Percentiles rank a stretch among this genome's conserved stretches.
Conservation (phyloP, 2,888 invertebrate species). For the Heliconius hortense region DNA sequence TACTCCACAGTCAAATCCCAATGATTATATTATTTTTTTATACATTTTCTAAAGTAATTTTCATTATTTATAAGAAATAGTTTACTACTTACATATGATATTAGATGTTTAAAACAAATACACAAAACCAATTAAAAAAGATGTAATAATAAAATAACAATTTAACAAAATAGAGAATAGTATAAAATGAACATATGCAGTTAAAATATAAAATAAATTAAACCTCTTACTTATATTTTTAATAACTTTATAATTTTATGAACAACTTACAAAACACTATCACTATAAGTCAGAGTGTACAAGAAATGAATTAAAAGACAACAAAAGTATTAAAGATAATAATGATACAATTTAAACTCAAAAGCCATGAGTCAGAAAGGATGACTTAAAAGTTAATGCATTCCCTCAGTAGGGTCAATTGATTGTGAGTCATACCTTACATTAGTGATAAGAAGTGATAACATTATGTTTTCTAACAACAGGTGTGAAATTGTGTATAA, state of each 20-base stretch:
- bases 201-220: not conserved
- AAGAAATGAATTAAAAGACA: not conserved
- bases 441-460: conserved; percentile 25
- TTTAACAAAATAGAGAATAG: too few relatives aligned
- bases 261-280: not conserved
- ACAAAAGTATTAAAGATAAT: not conserved
- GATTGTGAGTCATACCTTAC: conserved; percentile 36
- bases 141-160: too few relatives aligned
- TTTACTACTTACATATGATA: too few relatives aligned
- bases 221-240: not conserved
- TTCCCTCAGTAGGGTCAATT: conserved; percentile 35
- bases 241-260: not conserved
- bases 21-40: too few relatives aligned
- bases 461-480: conserved; percentile 9
- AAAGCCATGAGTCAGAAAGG: conserved; percentile 28
- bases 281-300: not conserved
- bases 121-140: too few relatives aligned
- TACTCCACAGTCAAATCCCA: too few relatives aligned
- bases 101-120: too few relatives aligned
- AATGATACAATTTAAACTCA: conserved; percentile 3
- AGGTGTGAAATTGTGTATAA: conserved; percentile 12
- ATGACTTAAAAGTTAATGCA: conserved; percentile 27
- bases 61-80: too few relatives aligned
- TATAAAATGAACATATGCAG: not conserved
- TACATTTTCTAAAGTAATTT: too few relatives aligned